Evolutionary conservation across 2,113 vertebrate genomes (phyloP).

Genomic region (human (Homo sapiens)): DNA sequence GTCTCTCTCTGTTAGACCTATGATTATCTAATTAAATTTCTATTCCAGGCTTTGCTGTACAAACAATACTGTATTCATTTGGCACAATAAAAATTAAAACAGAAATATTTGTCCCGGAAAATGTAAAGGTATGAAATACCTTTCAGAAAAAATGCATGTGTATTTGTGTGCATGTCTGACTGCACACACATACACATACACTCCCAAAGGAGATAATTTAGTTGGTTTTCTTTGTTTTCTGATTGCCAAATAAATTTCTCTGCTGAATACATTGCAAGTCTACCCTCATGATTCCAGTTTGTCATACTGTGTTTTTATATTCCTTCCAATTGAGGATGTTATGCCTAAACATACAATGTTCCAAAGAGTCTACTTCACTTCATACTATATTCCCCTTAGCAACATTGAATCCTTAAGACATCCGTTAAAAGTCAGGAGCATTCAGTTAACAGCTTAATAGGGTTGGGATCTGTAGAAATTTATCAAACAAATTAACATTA

Average conservation of each 20-base stretch:
- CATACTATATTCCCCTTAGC: constrained; percentile 52
- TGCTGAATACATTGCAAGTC: background rate
- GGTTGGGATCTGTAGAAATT: constrained; percentile 69
- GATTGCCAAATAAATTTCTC: background rate
- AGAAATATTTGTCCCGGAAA: constrained; percentile 22
- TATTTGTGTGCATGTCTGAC: background rate
- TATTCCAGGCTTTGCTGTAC: constrained; percentile 29
- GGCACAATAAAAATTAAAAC: constrained; percentile 51
- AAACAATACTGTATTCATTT: constrained; percentile 46
- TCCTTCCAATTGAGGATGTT: background rate
- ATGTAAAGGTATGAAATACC: background rate
- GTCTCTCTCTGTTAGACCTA: background rate
- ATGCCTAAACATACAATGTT: constrained; percentile 65
- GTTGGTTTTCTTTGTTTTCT: constrained; percentile 25
- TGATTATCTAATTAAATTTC: constrained; percentile 36
- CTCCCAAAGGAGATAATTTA: background rate
- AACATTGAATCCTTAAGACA: constrained; percentile 71
- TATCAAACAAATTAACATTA: constrained; percentile 80
- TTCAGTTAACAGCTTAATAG: constrained; percentile 75
- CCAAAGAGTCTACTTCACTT: constrained; percentile 44
- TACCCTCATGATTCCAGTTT: background rate
- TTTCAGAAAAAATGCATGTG: background rate
- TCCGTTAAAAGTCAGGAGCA: constrained; percentile 76
- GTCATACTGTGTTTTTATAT: background rate
- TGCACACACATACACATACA: background rate